phyloP scores from a whole-genome alignment of 1,140 invertebrate species.

The Acromyrmex echinatior region DNA sequence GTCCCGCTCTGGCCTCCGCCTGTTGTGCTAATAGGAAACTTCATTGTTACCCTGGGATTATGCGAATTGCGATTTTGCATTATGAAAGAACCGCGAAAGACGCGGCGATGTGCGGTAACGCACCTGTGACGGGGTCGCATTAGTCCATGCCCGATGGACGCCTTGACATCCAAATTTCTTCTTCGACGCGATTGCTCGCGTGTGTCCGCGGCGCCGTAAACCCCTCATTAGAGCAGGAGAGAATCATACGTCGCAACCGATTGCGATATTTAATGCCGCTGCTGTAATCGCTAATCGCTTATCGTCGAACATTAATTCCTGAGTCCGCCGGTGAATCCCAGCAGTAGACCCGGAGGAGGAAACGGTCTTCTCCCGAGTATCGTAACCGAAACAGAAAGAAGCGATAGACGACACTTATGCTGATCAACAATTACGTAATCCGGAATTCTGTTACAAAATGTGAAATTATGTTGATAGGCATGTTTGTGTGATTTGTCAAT shows the following conservation, averaged over 20 bases:
- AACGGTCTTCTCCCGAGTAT: constrained; percentile 39
- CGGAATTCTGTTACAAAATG: constrained; percentile 65
- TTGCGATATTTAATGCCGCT: constrained; percentile 25
- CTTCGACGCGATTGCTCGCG: constrained; percentile 19
- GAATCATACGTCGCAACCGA: constrained; percentile 16
- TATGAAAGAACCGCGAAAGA: constrained; percentile 68
- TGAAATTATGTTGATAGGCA: constrained; percentile 55
- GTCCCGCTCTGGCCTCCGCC: constrained; percentile 68
- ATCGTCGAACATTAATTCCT: constrained; percentile 33
- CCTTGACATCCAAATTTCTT: constrained; percentile 80
- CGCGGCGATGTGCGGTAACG: constrained; percentile 30
- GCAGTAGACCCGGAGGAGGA: background rate
- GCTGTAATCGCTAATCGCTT: constrained; percentile 42
- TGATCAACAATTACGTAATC: constrained; percentile 20
- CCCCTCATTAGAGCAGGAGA: constrained; percentile 29
- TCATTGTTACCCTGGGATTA: constrained; percentile 76
- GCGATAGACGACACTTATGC: constrained; percentile 7
- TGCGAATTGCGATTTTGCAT: constrained; percentile 66
- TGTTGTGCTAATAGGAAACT: constrained; percentile 74
- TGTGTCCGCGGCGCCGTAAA: constrained; percentile 43
- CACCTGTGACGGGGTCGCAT: constrained; percentile 34
- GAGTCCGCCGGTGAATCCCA: background rate
- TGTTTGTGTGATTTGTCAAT: constrained; percentile 34
- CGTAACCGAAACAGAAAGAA: constrained; percentile 67
- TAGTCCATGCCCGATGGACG: constrained; percentile 25